These are phyloP conservation scores for Cyrtonyx montezumae DNA, from an alignment of 2,113 vertebrate genomes.

Conservation along the genomic window DNA sequence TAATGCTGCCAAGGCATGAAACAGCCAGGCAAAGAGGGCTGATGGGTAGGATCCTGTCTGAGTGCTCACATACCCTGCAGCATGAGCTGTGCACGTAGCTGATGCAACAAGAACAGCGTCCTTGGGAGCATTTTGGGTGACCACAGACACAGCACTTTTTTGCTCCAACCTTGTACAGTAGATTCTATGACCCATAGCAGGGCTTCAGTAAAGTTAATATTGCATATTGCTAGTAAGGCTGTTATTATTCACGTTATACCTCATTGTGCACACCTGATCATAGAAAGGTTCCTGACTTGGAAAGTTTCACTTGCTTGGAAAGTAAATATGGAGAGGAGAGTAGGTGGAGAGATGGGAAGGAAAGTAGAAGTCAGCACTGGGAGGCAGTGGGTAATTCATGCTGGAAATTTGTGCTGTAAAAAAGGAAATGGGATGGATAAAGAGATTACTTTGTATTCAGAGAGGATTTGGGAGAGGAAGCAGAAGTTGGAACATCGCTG, in stretches of 20 bases:
- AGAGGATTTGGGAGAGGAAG: background rate
- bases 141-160: background rate
- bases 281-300: background rate
- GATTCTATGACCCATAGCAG: background rate
- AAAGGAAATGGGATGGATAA: background rate
- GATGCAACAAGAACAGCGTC: background rate
- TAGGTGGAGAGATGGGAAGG: background rate
- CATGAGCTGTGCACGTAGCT: background rate
- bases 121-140: background rate
- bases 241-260: background rate
- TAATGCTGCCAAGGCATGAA: constrained; percentile 24
- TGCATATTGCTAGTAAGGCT: background rate
- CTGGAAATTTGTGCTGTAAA: background rate
- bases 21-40: background rate
- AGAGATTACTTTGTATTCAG: background rate
- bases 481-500: background rate
- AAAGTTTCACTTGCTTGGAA: background rate
- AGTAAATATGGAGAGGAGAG: background rate
- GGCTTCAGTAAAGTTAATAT: background rate
- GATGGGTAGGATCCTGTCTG: rapidly evolving
- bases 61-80: background rate
- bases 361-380: background rate
- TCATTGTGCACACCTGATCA: background rate
- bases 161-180: background rate
- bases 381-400: rapidly evolving